A percentile compares a stretch with the other conserved stretches of the same genome.
Conservation (phyloP, 1,140 invertebrate species). For the Neotoxoptera formosana region DNA sequence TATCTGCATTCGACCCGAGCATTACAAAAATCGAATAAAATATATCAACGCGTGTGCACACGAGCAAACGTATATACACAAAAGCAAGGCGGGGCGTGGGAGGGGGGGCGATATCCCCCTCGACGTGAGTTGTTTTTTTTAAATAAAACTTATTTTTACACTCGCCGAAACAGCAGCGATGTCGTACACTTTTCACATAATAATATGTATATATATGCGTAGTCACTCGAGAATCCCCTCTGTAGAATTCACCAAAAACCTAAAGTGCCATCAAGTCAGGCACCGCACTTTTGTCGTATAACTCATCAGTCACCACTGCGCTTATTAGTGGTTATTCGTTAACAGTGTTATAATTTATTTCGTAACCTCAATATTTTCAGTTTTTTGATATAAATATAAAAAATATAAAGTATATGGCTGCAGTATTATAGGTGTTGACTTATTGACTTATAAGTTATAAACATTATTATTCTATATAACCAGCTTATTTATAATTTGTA, state of each 20-base stretch:
- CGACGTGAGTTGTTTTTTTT: not conserved
- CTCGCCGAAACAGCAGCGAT: not conserved
- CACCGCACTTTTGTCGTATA: not conserved
- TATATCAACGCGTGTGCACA: not conserved
- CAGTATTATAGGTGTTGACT: too few relatives aligned
- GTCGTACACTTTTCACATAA: not conserved
- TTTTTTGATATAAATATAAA: too few relatives aligned
- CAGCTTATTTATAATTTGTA: not conserved
- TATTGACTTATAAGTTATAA: too few relatives aligned
- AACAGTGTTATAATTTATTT: too few relatives aligned
- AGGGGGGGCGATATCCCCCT: not conserved
- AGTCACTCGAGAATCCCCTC: not conserved
- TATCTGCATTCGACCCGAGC: not conserved
- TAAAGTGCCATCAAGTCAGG: not conserved
- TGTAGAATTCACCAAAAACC: not conserved
- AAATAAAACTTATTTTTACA: not conserved
- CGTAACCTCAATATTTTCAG: not conserved
- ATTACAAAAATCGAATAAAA: not conserved
- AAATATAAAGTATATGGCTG: not conserved
- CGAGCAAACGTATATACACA: not conserved
- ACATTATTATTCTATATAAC: too few relatives aligned
- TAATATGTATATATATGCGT: not conserved
- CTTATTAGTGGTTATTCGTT: not conserved
- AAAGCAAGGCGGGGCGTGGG: not conserved
- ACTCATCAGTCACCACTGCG: too few relatives aligned